Evolutionary conservation across 2,888 invertebrate genomes (phyloP).

Genomic region (Ochlodes sylvanus): DNA sequence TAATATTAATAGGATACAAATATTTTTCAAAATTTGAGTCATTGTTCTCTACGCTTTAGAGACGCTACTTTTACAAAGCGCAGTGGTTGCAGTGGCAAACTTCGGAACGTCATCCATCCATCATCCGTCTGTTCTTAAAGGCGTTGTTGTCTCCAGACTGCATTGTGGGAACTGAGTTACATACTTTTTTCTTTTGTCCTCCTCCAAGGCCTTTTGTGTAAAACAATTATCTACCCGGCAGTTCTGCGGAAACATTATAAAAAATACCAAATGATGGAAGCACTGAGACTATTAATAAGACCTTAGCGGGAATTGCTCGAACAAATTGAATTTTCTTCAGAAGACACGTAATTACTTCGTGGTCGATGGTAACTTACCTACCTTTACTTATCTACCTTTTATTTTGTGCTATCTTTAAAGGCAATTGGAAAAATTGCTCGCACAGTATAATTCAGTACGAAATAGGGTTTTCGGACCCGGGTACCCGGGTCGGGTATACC

Average conservation of each 20-base stretch:
- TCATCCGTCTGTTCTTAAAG: slow-evolving; percentile 17
- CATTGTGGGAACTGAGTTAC: slow-evolving; percentile 24
- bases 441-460: background rate
- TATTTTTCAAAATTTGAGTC: background rate
- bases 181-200: slow-evolving; percentile 15
- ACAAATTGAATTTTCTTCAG: slow-evolving; percentile 33
- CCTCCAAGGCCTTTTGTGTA: slow-evolving; percentile 27
- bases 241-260: slow-evolving; percentile 19
- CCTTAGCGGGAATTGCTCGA: slow-evolving; percentile 18
- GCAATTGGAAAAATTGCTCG: background rate
- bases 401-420: background rate
- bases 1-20: too few relatives aligned
- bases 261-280: slow-evolving; percentile 25
- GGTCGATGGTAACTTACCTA: slow-evolving; percentile 4
- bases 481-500: too few relatives aligned
- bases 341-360: slow-evolving; percentile 12
- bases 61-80: background rate
- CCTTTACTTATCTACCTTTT: too few relatives aligned
- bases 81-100: background rate
- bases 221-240: slow-evolving; percentile 27
- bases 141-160: slow-evolving; percentile 13
- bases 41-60: background rate
- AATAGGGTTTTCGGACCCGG: background rate
- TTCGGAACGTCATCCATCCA: background rate
- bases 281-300: slow-evolving; percentile 33